Evolutionary conservation across 2,888 invertebrate genomes (phyloP), one percentile per base, ranked within the genome.

Genomic region (Eilema griseolum): DNA sequence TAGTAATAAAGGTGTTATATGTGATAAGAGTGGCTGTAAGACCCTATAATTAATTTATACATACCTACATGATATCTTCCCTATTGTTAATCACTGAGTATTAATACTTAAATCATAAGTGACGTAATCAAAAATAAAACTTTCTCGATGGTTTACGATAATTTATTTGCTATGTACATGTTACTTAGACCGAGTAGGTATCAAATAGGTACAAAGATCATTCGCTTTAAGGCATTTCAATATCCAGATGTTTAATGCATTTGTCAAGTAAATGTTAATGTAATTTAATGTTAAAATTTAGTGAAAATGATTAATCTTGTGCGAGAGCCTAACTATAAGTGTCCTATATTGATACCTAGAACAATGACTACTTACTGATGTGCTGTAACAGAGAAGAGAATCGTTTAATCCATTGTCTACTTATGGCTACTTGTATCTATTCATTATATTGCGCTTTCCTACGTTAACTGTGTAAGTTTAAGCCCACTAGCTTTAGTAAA

Each of bases 1-100:
- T 93, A 91, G 91, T 90, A 89, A 89, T 80, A 90, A 85, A 92
- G 90, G 89, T 93, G 91, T 94, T 89, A 91, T 92, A 92, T 94
- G 95, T 95, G 95, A 95, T 95, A 95, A 94, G 94, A 92, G 94
- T 93, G 95, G 94, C 94, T 95, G 95, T 94, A 94, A 92, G 90
- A 90, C 86, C 86, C 87, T 89, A 85, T 87, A 84, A 89, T 89
- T 90, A 86, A 86, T 90, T 89, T 90, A 83, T 83, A 85, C 81
- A 84, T 86, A 86, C 89, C 78, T 83, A 85, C 84, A 86, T 88
- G 86, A 84, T 88, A 89, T 90, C 89, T 89, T 89, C 88, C 88
- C 82, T 85, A 86, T 86, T 83, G 83, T 87, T 87, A 82, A 85
- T 86, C 83, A 85, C 75, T 78, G 79, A 78, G 79, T 87, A 85